Base-by-base conservation (phyloP, 2,797 vertebrate species). In the Sebastes ruberrimus region DNA sequence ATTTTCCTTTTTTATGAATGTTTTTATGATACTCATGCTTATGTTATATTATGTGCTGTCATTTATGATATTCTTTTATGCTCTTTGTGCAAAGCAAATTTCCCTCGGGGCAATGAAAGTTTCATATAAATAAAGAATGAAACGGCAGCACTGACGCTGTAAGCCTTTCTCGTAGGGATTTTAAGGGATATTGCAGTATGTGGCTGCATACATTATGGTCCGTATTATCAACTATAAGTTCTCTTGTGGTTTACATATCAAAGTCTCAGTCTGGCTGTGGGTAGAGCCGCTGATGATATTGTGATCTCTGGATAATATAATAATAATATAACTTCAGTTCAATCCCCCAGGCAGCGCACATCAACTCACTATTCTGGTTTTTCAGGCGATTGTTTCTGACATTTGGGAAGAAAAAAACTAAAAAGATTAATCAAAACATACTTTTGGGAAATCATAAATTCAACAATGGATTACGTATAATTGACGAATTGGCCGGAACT, bases 311-410 rank as follows among this genome's bases (percentile, higher is more conserved):
- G 59, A 79, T 46, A 46, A 46, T 46, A 18, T 18, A 52, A 52
- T 52, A 62, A 38, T 66, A 56, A 23, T 42, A 33, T 55, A 28
- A 49, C 9, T 53, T 74, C 9, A 30, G 42, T 52, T 73, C 32
- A 71, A 18, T 57, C 22, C 25, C 49, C 16, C 38, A 65, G 35
- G 68, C n/a, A 13, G 35, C 7, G 16, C 42, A 2, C 42, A 2
- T 46, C 25, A 67, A 14, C 7, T 13, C 8, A 33, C 38, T 53
- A 4, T 27, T 52, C 11, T 30, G 55, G 1, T 52, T 52, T 35
- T 64, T 62, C 9, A 22, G 28, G 32, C 14, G 27, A 25, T 86
- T 76, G 38, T 74, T 72, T 80, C 52, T 68, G 70, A 70, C 72
- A 71, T 78, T 78, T 75, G 52, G 30, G 20, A 56, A 78, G 56